phyloP scores from a whole-genome alignment of 2,113 vertebrate genomes.

The Platycercus adscitus region DNA sequence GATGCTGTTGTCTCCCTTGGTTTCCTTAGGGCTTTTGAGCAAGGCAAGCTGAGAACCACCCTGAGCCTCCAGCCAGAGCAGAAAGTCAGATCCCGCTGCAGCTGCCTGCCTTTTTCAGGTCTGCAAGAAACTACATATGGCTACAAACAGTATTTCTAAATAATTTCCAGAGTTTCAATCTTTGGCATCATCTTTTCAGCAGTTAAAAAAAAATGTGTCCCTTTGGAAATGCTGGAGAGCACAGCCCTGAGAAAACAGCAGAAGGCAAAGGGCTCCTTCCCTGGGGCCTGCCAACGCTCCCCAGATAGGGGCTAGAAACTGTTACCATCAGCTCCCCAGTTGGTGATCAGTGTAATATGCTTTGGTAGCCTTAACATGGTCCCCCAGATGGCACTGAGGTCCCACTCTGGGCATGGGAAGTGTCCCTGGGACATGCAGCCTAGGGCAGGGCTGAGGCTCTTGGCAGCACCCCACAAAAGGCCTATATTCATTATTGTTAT shows the following conservation, averaged over 20 bases:
- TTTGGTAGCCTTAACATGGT: neutral
- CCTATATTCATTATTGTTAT: neutral
- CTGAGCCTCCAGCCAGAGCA: neutral
- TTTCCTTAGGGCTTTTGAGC: neutral
- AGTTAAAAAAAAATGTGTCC: neutral
- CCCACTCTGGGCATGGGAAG: rapidly evolving
- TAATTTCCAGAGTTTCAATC: neutral
- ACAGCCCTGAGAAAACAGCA: neutral
- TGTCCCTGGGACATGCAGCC: neutral
- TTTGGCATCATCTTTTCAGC: neutral
- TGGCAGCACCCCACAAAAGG: neutral
- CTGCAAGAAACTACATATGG: neutral
- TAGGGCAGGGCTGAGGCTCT: neutral
- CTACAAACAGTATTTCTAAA: neutral
- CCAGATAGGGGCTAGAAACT: neutral
- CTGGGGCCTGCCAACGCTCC: neutral
- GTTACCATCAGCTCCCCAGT: neutral
- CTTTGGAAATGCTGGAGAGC: neutral
- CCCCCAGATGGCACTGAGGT: rapidly evolving
- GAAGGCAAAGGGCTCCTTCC: neutral
- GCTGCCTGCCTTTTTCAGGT: neutral
- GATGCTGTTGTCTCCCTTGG: neutral
- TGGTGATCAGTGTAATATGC: neutral
- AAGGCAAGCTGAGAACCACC: neutral
- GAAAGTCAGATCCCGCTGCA: neutral